These are phyloP conservation scores for Apamea crenata DNA, from an alignment of 2,888 invertebrate species.

Conservation along the genomic window DNA sequence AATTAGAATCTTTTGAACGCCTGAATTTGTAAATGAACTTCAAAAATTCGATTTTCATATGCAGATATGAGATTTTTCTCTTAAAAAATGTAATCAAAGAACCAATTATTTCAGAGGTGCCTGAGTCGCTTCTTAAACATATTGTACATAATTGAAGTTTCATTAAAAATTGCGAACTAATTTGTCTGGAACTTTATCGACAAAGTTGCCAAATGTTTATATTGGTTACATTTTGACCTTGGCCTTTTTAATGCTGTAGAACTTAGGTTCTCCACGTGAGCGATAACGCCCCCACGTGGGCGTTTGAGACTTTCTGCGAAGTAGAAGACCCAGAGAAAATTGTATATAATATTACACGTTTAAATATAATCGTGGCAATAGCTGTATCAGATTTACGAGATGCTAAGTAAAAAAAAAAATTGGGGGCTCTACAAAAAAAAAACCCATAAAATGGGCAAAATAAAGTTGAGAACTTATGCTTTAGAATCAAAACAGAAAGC, in stretches of 20 bases:
- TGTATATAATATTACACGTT: too few species aligned
- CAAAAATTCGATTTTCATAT: conserved; percentile 21
- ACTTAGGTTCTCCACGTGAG: too few species aligned
- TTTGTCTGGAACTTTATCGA: not conserved
- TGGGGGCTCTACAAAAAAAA: too few species aligned
- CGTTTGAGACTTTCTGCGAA: too few species aligned
- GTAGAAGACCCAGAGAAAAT: too few species aligned
- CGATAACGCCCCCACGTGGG: too few species aligned
- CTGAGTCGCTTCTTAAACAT: not conserved
- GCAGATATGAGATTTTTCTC: conserved; percentile 22
- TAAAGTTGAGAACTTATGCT: too few species aligned
- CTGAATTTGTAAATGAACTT: conserved; percentile 33
- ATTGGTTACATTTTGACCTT: not conserved
- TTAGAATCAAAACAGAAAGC: not conserved
- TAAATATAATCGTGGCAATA: too few species aligned
- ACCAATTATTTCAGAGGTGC: conserved; percentile 10
- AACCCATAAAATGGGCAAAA: too few species aligned
- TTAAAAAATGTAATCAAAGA: conserved; percentile 24
- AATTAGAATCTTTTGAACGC: conserved; percentile 24
- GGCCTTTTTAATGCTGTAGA: not conserved
- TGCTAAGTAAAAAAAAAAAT: too few species aligned
- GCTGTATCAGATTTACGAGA: too few species aligned
- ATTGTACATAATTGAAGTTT: not conserved
- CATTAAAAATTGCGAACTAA: conserved; percentile 5
- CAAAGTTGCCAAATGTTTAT: not conserved